Base-by-base conservation (phyloP, 2,888 invertebrate species). In the Cephus spinipes region DNA sequence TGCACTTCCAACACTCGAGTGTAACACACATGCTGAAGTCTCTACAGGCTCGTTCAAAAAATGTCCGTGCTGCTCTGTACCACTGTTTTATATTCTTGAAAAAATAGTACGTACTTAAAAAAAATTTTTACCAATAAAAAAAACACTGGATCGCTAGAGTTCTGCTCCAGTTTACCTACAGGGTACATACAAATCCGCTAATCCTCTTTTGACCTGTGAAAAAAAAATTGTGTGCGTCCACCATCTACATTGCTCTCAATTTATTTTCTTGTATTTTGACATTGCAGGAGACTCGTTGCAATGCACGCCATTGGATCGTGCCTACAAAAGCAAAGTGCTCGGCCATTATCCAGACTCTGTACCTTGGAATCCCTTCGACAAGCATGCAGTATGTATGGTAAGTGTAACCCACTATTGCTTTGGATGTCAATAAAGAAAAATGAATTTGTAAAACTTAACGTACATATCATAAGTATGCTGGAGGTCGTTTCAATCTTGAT, bases 331-430 rank as follows among this genome's bases (percentile, higher is more conserved):
- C 87, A 97, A 97, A 93, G 96, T 99, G 79, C 93, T 99, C 84
- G 97, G 97, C 76, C 98, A 98, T 92, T 99, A 98, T 92, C 99
- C 99, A 77, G 97, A 98, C 88, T 95, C 96, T 92, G 96, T 97
- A 80, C 92, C 95, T 83, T 96, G 96, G 93, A 97, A 97, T 92
- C 95, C 96, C 79, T 98, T 98, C 93, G 98, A 98, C 94, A 96
- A 96, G 87, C 96, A 97, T 93, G 99, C 99, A 86, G 97, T 98
- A 84, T 96, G 97, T 92, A 98, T 99, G 97, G 99, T 99, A 93
- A 93, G 94, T 91, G 76, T 74, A 15, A 9, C 35, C 35, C 23
- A 6, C 2, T 23, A 23, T 9, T 9, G 6, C 9, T 55, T 23
- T 23, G 9, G 9, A 4, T 23, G 55, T 23, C 23, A 23, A 23